Base-by-base conservation (phyloP, 2,797 vertebrate genomes). In the Limosa lapponica region DNA sequence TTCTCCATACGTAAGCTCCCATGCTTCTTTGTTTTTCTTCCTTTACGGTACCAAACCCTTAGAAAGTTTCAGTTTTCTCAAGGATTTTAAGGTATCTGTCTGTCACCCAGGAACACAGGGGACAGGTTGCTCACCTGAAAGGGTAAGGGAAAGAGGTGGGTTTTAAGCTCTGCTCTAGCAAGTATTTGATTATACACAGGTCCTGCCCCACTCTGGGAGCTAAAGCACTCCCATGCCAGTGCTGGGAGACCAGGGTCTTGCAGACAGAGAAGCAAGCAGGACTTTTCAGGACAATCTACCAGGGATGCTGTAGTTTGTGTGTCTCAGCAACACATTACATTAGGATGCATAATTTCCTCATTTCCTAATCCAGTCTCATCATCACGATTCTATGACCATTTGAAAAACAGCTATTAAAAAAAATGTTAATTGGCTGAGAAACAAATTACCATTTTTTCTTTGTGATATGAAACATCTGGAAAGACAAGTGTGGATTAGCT, bases 371-470 rank as follows among this genome's bases (percentile, higher is more conserved):
- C 20, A 39, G 37, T 32, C 30, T 90, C 25, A 69, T 49, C 8
- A 61, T 69, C 36, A 46, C 0, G 1, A 57, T 69, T 15, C 58
- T 57, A 36, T 30, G 16, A 78, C 30, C 0, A 13, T 61, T 93
- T 91, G 72, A 36, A 91, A 82, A 89, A 25, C 34, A 82, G 36
- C 28, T 73, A 16, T 39, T 22, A 32, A 78, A 87, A 89, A 89
- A 67, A 11, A 0, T 12, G 34, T 69, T 8, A 48, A 46, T 51
- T 59, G 27, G 2, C 34, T 3, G 11, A 69, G 49, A 71, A 86
- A 30, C 3, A 75, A 83, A 58, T 13, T 2, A 28, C 2, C 12
- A 7, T 39, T 65, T 82, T 81, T 61, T 49, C 27, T 62, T 70
- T 32, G 51, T 62, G 30, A 27, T 17, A 13, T 11, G 13, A 70